Evolutionary conservation across 2,113 vertebrate genomes (phyloP).

Genomic region (Panurus biarmicus): DNA sequence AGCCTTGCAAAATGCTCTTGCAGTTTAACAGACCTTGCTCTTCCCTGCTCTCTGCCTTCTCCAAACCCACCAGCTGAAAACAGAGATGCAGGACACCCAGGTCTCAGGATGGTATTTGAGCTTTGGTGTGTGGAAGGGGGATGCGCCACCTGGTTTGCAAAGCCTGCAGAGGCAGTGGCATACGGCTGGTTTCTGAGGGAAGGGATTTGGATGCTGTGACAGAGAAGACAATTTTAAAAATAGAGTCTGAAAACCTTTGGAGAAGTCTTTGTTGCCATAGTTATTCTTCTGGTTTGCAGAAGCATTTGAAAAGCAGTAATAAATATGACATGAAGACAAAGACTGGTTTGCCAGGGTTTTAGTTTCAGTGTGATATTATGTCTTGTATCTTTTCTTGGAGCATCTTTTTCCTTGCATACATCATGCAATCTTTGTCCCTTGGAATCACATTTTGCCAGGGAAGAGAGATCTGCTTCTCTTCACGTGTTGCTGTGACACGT

Average conservation of each 20-base stretch:
- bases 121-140: not conserved
- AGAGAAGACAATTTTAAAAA: slow-evolving; percentile 37
- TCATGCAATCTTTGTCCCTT: not conserved
- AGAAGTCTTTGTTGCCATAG: slow-evolving; percentile 64
- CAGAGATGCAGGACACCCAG: not conserved
- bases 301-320: slow-evolving; percentile 32
- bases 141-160: not conserved
- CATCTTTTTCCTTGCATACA: not conserved
- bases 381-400: not conserved
- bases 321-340: slow-evolving; percentile 17
- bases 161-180: not conserved
- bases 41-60: not conserved
- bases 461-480: not conserved
- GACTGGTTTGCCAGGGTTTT: not conserved
- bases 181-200: not conserved
- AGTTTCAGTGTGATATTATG: not conserved
- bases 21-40: not conserved
- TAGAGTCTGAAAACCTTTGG: slow-evolving; percentile 10
- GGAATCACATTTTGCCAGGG: not conserved
- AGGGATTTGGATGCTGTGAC: not conserved
- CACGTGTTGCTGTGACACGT: not conserved
- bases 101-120: not conserved
- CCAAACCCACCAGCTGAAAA: not conserved
- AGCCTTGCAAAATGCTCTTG: not conserved
- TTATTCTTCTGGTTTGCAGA: slow-evolving; percentile 42